These are phyloP conservation scores for Serranus cabrilla DNA, from an alignment of 2,797 vertebrate genomes.

Conservation along the genomic window DNA sequence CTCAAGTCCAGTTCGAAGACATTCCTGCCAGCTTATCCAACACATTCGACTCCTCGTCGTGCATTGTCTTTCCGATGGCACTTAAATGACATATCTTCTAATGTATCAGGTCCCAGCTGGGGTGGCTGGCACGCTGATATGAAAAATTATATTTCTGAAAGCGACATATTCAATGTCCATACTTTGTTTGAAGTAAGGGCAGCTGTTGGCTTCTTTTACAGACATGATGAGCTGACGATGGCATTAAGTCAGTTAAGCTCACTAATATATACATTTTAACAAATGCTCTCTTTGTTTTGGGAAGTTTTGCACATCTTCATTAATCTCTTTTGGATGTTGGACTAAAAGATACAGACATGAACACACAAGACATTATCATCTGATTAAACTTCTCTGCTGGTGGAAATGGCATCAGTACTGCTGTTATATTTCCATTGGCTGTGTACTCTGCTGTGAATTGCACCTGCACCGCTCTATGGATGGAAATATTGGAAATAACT, in stretches of 20 bases:
- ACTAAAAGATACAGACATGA: too few relatives aligned
- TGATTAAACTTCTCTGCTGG: neutral
- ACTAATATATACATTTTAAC: neutral
- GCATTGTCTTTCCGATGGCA: slow-evolving; percentile 15
- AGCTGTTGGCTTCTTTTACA: slow-evolving; percentile 16
- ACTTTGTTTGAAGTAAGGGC: neutral
- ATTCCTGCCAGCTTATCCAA: slow-evolving; percentile 25
- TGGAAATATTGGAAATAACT: too few relatives aligned
- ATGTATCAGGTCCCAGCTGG: neutral
- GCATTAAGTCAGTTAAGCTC: slow-evolving; percentile 2
- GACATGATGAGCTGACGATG: neutral
- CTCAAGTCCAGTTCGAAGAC: slow-evolving; percentile 42
- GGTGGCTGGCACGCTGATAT: neutral
- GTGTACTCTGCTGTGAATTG: too few relatives aligned
- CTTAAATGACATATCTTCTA: slow-evolving; percentile 26
- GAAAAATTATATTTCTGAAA: slow-evolving; percentile 6
- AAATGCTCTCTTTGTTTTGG: slow-evolving; percentile 3
- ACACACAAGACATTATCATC: too few relatives aligned
- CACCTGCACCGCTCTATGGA: too few relatives aligned
- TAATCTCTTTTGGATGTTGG: too few relatives aligned
- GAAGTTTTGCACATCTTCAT: neutral
- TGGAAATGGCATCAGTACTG: neutral
- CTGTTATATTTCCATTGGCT: neutral
- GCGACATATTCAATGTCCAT: neutral
- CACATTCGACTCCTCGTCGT: slow-evolving; percentile 13